A percentile compares a stretch with the other conserved stretches of the same genome.
phyloP scores from a whole-genome alignment of 1,140 invertebrate genomes.

The Ceratina japonica region DNA sequence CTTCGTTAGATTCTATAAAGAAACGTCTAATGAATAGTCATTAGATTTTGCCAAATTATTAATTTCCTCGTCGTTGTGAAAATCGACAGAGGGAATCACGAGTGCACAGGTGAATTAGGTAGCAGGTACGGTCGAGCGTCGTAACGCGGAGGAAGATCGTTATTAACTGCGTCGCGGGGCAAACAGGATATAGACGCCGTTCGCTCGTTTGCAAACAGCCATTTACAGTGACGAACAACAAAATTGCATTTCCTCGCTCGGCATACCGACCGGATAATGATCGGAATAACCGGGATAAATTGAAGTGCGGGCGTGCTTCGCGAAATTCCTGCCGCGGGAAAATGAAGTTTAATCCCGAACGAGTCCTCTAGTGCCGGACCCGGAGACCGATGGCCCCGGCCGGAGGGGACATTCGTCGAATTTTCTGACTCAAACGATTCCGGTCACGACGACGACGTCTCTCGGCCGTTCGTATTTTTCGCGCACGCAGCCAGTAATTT shows the following conservation, averaged over 20 bases:
- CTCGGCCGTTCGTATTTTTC: slow-evolving; percentile 40
- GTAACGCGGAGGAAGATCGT: too few species aligned
- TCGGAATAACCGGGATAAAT: neutral
- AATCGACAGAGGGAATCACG: too few species aligned
- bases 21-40: slow-evolving; percentile 22
- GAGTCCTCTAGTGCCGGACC: neutral
- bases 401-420: neutral
- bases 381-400: neutral
- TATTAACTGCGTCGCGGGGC: too few species aligned
- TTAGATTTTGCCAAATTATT: too few species aligned
- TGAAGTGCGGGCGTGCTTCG: slow-evolving; percentile 1
- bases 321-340: neutral
- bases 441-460: slow-evolving; percentile 1
- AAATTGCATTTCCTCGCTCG: too few species aligned
- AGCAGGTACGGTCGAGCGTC: too few species aligned
- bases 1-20: slow-evolving; percentile 44
- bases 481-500: slow-evolving; percentile 45
- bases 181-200: too few species aligned
- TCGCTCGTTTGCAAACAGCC: neutral
- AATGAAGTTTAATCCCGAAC: slow-evolving; percentile 1
- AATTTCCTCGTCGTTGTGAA: too few species aligned
- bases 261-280: neutral
- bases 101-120: too few species aligned
- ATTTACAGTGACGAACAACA: neutral
- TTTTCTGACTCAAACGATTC: slow-evolving; percentile 13